Evolutionary conservation across 2,113 vertebrate species (phyloP), one percentile per base, ranked within the genome.

Genomic region (Rhinoptilus africanus): DNA sequence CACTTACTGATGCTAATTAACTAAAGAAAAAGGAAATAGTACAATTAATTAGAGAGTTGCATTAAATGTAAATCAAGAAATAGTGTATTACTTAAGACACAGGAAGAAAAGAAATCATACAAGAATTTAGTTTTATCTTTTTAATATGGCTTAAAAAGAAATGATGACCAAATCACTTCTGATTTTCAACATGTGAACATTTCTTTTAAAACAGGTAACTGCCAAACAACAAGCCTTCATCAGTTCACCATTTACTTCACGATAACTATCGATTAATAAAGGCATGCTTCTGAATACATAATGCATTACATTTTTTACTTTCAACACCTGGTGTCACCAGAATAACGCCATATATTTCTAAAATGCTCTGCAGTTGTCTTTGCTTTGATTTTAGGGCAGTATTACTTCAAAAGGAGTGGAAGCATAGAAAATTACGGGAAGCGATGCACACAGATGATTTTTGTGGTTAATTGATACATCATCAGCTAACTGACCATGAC

Each of bases 321-420:
- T 87, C 93, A 95, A 97, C 92, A 97, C 94, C 97, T 97, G 97
- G 95, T 97, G 97, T 97, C 95, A 95, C 89, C 97, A 96, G 94
- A 95, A 96, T 85, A 93, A 97, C 91, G 15, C 81, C 3, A 28
- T 64, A 64, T 71, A 89, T 66, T 93, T 85, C 87, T 78, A 34
- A 30, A 85, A 54, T 2, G 17, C 75, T 93, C 89, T 66, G 75
- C 50, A 84, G 60, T 83, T 41, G 59, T 34, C 34, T 30, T n/a
- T 0, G 43, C 67, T 88, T 85, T 66, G 75, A 80, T 78, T 83
- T 77, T 41, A 91, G n/a, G 23, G 57, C 47, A 74, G 63, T 32
- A 74, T 54, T 45, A 85, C 41, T 81, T 83, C 35, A 23, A 34
- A 72, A n/a, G 39, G 54, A 75, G 37, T 28, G 30, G 30, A 85